phyloP scores from a whole-genome alignment of 1,140 invertebrate genomes.

The Temnothorax nylanderi region DNA sequence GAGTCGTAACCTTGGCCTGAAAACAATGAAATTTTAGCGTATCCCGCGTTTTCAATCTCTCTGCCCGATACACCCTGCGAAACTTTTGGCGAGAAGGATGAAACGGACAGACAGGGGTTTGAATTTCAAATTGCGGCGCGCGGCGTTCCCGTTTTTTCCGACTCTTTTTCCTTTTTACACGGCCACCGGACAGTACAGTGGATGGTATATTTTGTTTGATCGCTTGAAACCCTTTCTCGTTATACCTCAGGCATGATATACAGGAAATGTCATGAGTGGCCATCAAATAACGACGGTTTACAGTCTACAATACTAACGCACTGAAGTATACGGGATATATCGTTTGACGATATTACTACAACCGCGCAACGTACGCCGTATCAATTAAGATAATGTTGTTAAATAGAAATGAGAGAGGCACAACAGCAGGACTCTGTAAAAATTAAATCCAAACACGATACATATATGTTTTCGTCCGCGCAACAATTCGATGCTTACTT shows the following conservation, averaged over 20 bases:
- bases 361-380: neutral
- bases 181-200: constrained; percentile 20
- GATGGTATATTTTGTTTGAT: constrained; percentile 54
- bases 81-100: constrained; percentile 31
- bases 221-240: constrained; percentile 7
- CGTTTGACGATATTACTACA: neutral
- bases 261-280: neutral
- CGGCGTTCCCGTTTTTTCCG: neutral
- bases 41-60: constrained; percentile 43
- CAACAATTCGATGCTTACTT: constrained; percentile 58
- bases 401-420: neutral
- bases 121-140: constrained; percentile 66
- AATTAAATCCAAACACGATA: constrained; percentile 33
- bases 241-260: constrained; percentile 11
- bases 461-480: constrained; percentile 45
- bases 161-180: constrained; percentile 5
- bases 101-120: constrained; percentile 42
- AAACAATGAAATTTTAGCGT: constrained; percentile 63
- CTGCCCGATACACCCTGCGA: constrained; percentile 25
- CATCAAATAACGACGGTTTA: constrained; percentile 38
- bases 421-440: neutral
- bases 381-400: constrained; percentile 32
- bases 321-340: neutral
- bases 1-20: constrained; percentile 47
- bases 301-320: constrained; percentile 3